Evolutionary conservation across 2,888 invertebrate genomes (phyloP).

Genomic region (Euzetes globulus): DNA sequence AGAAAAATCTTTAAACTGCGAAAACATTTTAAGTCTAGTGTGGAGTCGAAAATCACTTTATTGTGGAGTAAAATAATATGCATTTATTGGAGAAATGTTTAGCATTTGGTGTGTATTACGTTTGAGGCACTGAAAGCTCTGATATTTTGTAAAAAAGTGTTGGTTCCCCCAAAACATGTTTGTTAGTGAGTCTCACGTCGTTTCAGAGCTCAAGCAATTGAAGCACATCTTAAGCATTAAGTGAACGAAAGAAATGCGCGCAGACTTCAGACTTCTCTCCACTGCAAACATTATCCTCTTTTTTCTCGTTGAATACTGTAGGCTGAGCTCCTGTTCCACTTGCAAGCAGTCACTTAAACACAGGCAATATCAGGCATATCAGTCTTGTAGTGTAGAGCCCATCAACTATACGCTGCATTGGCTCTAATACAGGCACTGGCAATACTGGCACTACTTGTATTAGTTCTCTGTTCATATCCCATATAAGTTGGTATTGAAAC

Average conservation of each 20-base stretch:
- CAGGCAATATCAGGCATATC: not conserved
- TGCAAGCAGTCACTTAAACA: constrained; percentile 27
- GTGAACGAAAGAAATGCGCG: constrained; percentile 15
- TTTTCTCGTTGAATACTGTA: not conserved
- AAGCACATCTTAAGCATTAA: constrained; percentile 18
- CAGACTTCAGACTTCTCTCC: not conserved
- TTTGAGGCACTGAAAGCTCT: too few relatives aligned
- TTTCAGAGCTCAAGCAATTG: constrained; percentile 9
- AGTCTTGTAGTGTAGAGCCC: not conserved
- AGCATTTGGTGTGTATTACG: too few relatives aligned
- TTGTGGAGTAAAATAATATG: too few relatives aligned
- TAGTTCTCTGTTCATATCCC: constrained; percentile 13
- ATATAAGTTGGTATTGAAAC: constrained; percentile 1
- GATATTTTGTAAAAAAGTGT: too few relatives aligned
- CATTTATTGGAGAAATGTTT: too few relatives aligned
- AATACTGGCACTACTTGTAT: not conserved
- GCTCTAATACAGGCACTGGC: not conserved
- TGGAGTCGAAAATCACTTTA: too few relatives aligned
- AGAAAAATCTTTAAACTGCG: too few relatives aligned
- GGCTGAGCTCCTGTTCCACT: constrained; percentile 19
- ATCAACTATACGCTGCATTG: constrained; percentile 26
- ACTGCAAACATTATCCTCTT: constrained; percentile 19
- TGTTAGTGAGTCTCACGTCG: constrained; percentile 23
- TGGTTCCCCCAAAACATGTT: constrained; percentile 13
- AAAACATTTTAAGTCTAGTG: too few relatives aligned